Evolutionary conservation across 2,888 invertebrate species (phyloP), one percentile per base, ranked within the genome.

Genomic region (Thecophora atra): DNA sequence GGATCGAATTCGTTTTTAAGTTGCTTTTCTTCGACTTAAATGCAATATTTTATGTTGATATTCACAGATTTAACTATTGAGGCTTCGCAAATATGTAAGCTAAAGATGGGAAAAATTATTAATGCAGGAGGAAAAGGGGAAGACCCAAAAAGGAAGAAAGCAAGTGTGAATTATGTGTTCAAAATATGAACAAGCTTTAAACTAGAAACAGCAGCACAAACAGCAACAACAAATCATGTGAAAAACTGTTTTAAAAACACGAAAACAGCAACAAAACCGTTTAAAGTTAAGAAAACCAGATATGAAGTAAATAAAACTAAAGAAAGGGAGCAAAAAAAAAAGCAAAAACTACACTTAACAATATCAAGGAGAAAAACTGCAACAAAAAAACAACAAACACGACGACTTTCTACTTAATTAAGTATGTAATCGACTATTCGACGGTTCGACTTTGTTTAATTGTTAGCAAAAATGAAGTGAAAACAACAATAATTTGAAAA

Each of bases 391-490:
- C 13, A 56, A 42, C 19, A 21, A 54, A 37, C 17, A 54, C 24
- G 54, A 19, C 19, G 26, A 58, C 58, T 58, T 58, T 58, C 58
- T 58, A 58, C 58, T 58, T 28, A 58, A 58, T 58, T 58, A 58
- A 58, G 26, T n/a, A n/a, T n/a, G n/a, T 58, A 28, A 58, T 28
- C 24, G 58, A 58, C 58, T 15, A 58, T 58, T 58, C 58, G 24
- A 58, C 28, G n/a, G n/a, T n/a, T n/a, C n/a, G n/a, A n/a, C n/a
- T n/a, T 58, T 28, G 58, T 58, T 58, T 58, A 58, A 58, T 58
- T 58, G 58, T 28, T 24, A 17, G 37, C 19, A 54, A 54, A 21
- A 19, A 62, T 47, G 24, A 30, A 64, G 15, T 21, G 13, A 21
- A 1, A 47, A 47, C 47, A 37, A 37, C 51, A 15, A 65, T 42